Evolutionary conservation across 1,140 invertebrate genomes (phyloP).

Genomic region (Cylas formicarius): DNA sequence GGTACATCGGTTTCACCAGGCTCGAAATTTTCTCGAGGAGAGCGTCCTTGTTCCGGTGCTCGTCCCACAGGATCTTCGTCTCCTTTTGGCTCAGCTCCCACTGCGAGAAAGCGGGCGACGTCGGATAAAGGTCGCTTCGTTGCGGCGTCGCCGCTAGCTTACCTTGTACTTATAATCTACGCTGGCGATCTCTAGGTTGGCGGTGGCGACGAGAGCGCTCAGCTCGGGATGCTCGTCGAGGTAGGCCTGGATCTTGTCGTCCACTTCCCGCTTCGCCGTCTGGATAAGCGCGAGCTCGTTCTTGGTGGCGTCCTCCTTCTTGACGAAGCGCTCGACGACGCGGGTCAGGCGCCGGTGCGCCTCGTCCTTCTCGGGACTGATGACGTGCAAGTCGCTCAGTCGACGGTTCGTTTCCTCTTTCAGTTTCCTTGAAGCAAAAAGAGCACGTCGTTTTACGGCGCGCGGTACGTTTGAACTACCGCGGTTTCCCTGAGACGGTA

Average conservation of each 20-base stretch:
- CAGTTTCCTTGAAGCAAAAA: constrained; percentile 40
- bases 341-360: constrained; percentile 44
- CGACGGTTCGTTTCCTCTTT: constrained; percentile 45
- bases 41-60: constrained; percentile 22
- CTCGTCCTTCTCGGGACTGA: constrained; percentile 41
- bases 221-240: constrained; percentile 31
- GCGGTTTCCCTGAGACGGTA: constrained; percentile 3
- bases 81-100: constrained; percentile 22
- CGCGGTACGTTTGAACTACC: neutral
- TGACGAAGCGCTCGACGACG: constrained; percentile 42
- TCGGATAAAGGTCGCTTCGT: neutral
- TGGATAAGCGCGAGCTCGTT: constrained; percentile 34
- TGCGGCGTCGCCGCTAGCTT: constrained; percentile 3
- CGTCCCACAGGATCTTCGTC: constrained; percentile 21
- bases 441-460: constrained; percentile 13
- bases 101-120: constrained; percentile 15
- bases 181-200: constrained; percentile 15
- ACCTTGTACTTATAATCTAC: constrained; percentile 16
- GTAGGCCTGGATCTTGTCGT: constrained; percentile 36
- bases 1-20: constrained; percentile 25
- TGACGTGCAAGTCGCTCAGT: constrained; percentile 38
- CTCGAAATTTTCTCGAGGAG: constrained; percentile 28
- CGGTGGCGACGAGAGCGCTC: constrained; percentile 11
- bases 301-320: constrained; percentile 42
- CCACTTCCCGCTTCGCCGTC: constrained; percentile 3